phyloP scores from a whole-genome alignment of 2,888 invertebrate genomes.

The Andrena trimmerana region DNA sequence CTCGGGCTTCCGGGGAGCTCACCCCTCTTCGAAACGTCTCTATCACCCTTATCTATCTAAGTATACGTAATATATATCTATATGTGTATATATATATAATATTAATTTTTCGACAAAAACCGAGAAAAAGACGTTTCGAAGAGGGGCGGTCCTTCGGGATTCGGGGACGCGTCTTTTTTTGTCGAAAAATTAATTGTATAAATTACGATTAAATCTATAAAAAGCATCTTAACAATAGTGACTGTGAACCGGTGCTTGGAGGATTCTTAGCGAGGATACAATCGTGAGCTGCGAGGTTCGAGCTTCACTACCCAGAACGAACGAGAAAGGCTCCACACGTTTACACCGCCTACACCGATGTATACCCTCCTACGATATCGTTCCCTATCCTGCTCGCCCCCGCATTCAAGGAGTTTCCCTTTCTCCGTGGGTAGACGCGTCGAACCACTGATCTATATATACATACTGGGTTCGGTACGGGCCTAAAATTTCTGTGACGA shows the following conservation, averaged over 20 bases:
- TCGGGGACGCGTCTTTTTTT: too few relatives aligned
- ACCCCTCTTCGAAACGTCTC: slow-evolving; percentile 39
- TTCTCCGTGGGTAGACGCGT: slow-evolving; percentile 12
- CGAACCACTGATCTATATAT: too few relatives aligned
- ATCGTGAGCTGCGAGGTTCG: slow-evolving; percentile 30
- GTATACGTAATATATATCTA: slow-evolving; percentile 44
- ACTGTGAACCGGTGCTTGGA: slow-evolving; percentile 75
- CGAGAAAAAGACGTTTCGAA: slow-evolving; percentile 37
- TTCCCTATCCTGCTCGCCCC: not conserved
- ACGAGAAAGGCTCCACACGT: slow-evolving; percentile 1
- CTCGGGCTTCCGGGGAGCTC: slow-evolving; percentile 5
- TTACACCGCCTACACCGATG: not conserved
- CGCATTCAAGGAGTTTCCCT: not conserved
- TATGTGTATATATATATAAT: slow-evolving; percentile 56
- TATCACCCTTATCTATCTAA: slow-evolving; percentile 60
- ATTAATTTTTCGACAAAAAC: slow-evolving; percentile 60
- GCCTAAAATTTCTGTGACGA: too few relatives aligned
- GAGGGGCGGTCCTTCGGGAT: too few relatives aligned
- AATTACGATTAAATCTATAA: slow-evolving; percentile 66
- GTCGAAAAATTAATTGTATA: slow-evolving; percentile 27
- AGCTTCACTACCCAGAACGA: slow-evolving; percentile 22
- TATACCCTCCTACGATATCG: not conserved
- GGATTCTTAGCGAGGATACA: slow-evolving; percentile 38
- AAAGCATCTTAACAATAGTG: slow-evolving; percentile 77
- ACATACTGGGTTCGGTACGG: too few relatives aligned